phyloP scores from a whole-genome alignment of 2,888 invertebrate genomes.

The Hymenopus coronatus region DNA sequence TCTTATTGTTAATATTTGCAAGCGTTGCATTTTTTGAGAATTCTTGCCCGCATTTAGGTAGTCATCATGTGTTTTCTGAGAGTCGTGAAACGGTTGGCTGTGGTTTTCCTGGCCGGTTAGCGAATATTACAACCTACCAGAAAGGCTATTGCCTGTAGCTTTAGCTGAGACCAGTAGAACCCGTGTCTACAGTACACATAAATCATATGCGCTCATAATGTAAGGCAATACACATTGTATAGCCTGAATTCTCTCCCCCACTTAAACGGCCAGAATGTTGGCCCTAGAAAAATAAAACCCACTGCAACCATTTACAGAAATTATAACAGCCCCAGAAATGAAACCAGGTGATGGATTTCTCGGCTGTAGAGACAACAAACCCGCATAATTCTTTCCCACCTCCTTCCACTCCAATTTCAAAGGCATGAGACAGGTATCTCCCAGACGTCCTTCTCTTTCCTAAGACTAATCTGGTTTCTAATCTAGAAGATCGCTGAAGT shows the following conservation, averaged over 20 bases:
- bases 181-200: not conserved
- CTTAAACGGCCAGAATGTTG: not conserved
- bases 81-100: too few species aligned
- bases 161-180: not conserved
- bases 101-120: not conserved
- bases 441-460: not conserved
- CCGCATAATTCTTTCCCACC: not conserved
- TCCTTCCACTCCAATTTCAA: not conserved
- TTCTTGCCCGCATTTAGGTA: too few species aligned
- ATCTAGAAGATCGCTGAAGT: conserved; percentile 6
- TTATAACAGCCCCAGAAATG: not conserved
- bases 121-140: not conserved
- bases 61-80: too few species aligned
- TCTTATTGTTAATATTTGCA: too few species aligned
- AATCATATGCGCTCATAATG: not conserved
- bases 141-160: not conserved
- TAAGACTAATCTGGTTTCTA: conserved; percentile 11
- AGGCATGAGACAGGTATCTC: not conserved
- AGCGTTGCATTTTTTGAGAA: too few species aligned
- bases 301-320: not conserved
- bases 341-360: conserved; percentile 2
- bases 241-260: too few species aligned
- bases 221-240: not conserved
- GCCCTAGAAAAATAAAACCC: not conserved
- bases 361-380: not conserved